Conservation (phyloP, 1,140 invertebrate species). For the Episyrphus balteatus region DNA sequence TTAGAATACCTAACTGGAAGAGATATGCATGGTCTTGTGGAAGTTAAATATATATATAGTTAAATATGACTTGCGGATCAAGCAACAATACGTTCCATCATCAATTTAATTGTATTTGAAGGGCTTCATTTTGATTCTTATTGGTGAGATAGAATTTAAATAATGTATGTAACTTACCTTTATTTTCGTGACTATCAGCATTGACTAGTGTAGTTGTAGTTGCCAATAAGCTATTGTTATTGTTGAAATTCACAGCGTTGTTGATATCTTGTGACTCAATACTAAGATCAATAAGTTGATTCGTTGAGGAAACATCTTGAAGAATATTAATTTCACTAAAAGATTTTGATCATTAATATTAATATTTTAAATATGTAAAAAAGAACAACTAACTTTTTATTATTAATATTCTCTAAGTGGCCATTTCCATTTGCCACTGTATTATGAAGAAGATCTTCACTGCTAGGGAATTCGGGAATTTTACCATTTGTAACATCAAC, state of each 20-base stretch:
- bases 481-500: conserved; percentile 31
- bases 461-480: conserved; percentile 11
- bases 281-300: conserved; percentile 33
- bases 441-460: conserved; percentile 16
- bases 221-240: conserved; percentile 35
- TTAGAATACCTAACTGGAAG: no score
- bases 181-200: conserved; percentile 38
- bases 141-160: neutral
- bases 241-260: conserved; percentile 22
- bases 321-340: conserved; percentile 32
- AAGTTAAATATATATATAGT: no score
- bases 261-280: conserved; percentile 34
- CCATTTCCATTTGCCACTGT: conserved; percentile 32
- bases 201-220: conserved; percentile 36
- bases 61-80: no score
- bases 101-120: neutral
- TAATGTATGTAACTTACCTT: conserved; percentile 23
- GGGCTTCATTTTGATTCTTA: neutral
- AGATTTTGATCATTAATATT: conserved; percentile 1
- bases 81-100: no score
- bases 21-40: no score
- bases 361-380: neutral
- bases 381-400: conserved; percentile 29
- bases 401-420: conserved; percentile 35
- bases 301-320: conserved; percentile 25